Evolutionary conservation across 1,140 invertebrate genomes (phyloP), one percentile per base, ranked within the genome.

Genomic region (Sycophaga agraensis): DNA sequence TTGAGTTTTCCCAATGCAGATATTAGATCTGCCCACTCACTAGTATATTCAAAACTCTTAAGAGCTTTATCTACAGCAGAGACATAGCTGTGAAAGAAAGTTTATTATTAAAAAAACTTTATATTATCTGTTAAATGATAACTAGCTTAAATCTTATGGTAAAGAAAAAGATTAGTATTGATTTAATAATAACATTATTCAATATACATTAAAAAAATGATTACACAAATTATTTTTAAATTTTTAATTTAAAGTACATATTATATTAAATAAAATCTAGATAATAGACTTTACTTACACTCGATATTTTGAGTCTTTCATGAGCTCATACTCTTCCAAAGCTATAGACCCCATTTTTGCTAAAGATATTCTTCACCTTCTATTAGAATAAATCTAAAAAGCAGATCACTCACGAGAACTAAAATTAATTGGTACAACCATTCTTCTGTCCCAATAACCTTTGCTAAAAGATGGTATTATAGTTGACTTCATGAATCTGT

Each of bases 1-100:
- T 94, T 94, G 16, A 97, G 83, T 84, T 97, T 97, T 63, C 90
- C 91, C 43, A 97, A 78, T 19, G 94, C 93, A 53, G 92, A 91
- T 68, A 97, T 97, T 22, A 97, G 82, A 83, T 97, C 95, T 62
- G 94, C 92, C 94, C 95, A 97, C 87, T 97, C 95, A 71, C 91
- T 93, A 19, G 93, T 94, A 69, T 91, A 93, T 72, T 97, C 95
- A 83, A 97, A 97, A 78, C 87, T 92, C 73, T 93, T 94, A 22
- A 97, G 78, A 35, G 91, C 92, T 78, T 94, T 96, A 71, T 97
- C 95, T 39, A 97, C 87, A 39, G 88, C 85, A 43, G 86, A 84
- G 40, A 91, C 90, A 81, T 92, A 91, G 58, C 83, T 85, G 57
- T 51, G 70, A 66, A 55, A 64, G 51, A 70, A 31, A 31, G 48